A percentile compares a stretch with the other conserved stretches of the same genome.
These are phyloP conservation scores for Riptortus pedestris DNA, from an alignment of 1,140 invertebrate genomes.

Conservation along the genomic window DNA sequence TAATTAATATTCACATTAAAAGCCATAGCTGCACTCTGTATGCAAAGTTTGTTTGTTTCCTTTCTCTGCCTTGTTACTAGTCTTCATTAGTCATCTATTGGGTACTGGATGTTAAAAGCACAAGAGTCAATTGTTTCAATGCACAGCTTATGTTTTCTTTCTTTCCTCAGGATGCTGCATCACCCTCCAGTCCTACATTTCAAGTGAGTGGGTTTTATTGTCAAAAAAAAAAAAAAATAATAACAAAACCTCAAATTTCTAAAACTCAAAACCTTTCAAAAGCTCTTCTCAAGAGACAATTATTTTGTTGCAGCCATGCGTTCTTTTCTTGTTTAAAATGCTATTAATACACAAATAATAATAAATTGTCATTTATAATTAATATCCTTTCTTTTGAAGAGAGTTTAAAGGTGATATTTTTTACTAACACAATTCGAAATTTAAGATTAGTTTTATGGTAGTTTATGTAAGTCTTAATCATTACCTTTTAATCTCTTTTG, in stretches of 20 bases:
- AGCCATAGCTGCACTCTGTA: not conserved
- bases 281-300: too few relatives aligned
- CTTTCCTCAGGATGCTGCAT: slow-evolving; percentile 34
- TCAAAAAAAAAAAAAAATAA: not conserved
- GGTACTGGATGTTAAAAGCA: not conserved
- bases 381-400: not conserved
- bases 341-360: not conserved
- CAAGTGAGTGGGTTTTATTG: slow-evolving; percentile 35
- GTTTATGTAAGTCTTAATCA: too few relatives aligned
- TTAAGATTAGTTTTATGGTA: too few relatives aligned
- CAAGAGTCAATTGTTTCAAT: not conserved
- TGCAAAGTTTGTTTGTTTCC: not conserved
- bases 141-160: slow-evolving; percentile 16
- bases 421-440: too few relatives aligned
- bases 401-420: too few relatives aligned
- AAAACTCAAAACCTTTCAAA: not conserved
- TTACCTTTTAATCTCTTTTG: too few relatives aligned
- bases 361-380: not conserved
- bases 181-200: slow-evolving; percentile 44
- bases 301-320: too few relatives aligned
- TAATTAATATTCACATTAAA: not conserved
- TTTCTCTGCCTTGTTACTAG: not conserved
- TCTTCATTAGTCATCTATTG: not conserved
- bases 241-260: not conserved
- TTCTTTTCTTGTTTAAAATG: not conserved